Evolutionary conservation across 2,888 invertebrate species (phyloP), one percentile per base, ranked within the genome.

Genomic region (Phlogophora meticulosa): DNA sequence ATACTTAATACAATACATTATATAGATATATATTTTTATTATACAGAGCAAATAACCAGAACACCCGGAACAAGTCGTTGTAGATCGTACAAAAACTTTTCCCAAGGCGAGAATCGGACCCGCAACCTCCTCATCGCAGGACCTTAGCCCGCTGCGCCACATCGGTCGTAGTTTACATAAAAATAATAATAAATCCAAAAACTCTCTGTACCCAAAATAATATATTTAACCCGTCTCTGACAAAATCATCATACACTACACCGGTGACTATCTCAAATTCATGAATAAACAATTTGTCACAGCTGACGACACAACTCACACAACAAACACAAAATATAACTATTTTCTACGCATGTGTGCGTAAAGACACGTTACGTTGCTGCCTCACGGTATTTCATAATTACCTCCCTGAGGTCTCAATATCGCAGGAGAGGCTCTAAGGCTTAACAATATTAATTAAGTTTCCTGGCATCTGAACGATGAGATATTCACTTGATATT

Each of bases 361-460:
- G 28, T 60, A 46, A 40, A 53, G 46, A 49, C 24, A 22, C 20
- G 22, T 36, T 43, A 63, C 17, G 61, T 52, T 45, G 61, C 76
- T 64, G 36, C 63, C 59, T 10, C 38, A 34, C 9, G 46, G 68
- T 61, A 81, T 76, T 81, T 78, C 66, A 49, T 72, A 72, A 78
- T 78, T 73, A 78, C 57, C 66, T 32, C 40, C 34, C 38, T 10
- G 42, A 64, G 61, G 58, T 73, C 52, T 59, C 15, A 11, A 51
- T 63, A 64, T 66, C 42, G 38, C 59, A 53, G 45, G 58, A 62
- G 51, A 56, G n/a, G n/a, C 20, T 55, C 60, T 42, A 68, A 68
- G 42, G 32, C 13, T 53, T 7, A 69, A 56, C 59, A 71, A 72
- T 76, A 73, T 81, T 78, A 76, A 81, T 76, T 53, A 81, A 81